Evolutionary conservation across 2,797 vertebrate species (phyloP).

Genomic region (Lagodon rhomboides): DNA sequence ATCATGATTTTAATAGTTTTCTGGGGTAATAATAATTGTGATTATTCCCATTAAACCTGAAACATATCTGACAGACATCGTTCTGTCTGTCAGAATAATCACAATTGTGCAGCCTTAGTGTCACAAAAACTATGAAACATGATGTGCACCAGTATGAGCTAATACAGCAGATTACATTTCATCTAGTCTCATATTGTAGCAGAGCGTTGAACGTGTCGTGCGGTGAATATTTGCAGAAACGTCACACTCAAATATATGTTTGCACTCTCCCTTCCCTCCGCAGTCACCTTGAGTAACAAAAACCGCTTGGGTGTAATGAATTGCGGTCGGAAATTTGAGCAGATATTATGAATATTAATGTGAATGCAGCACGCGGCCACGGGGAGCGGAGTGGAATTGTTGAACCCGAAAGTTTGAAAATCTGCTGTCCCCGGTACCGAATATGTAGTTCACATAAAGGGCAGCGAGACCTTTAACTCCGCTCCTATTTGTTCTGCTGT

Average conservation of each 20-base stretch:
- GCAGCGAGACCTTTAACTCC: conserved; percentile 68
- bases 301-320: conserved; percentile 60
- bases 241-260: conserved; percentile 48
- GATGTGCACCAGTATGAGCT: conserved; percentile 41
- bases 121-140: conserved; percentile 38
- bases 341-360: conserved; percentile 78
- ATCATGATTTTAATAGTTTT: too few relatives aligned
- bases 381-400: conserved; percentile 27
- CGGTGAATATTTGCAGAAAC: conserved; percentile 46
- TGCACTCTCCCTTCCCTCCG: conserved; percentile 21
- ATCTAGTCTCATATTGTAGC: conserved; percentile 25
- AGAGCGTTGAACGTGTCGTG: conserved; percentile 44
- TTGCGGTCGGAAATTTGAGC: conserved; percentile 60
- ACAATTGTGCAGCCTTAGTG: too few relatives aligned
- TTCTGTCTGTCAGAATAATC: too few relatives aligned
- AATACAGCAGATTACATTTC: conserved; percentile 48
- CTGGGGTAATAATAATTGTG: too few relatives aligned
- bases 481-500: conserved; percentile 50
- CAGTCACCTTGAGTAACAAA: conserved; percentile 71
- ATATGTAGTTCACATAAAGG: conserved; percentile 59
- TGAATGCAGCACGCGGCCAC: conserved; percentile 42
- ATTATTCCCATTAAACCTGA: too few relatives aligned
- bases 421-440: conserved; percentile 28
- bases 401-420: conserved; percentile 32
- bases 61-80: too few relatives aligned